These are phyloP conservation scores for Poeciliopsis occidentalis DNA, from an alignment of 2,113 vertebrate species.

Conservation along the genomic window DNA sequence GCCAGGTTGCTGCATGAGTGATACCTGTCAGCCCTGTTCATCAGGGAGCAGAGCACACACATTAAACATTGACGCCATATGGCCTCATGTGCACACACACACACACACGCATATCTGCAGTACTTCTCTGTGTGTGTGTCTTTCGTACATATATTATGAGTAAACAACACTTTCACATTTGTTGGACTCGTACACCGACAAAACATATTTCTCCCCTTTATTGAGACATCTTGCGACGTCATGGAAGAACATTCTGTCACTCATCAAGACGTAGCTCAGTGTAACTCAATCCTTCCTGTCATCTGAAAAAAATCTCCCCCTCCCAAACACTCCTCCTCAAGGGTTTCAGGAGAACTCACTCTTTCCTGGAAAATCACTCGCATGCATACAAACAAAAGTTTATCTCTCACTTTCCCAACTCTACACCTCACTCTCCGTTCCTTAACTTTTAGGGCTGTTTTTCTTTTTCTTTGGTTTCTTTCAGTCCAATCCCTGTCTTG, in stretches of 20 bases:
- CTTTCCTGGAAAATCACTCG: conserved; percentile 63
- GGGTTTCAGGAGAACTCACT: conserved; percentile 61
- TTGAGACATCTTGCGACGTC: conserved; percentile 57
- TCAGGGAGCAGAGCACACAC: conserved; percentile 67
- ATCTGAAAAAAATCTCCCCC: conserved; percentile 63
- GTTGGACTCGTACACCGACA: conserved; percentile 49
- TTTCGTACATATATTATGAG: conserved; percentile 39
- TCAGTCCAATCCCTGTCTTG: conserved; percentile 58
- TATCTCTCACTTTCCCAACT: conserved; percentile 41
- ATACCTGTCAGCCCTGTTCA: conserved; percentile 88
- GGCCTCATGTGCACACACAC: conserved; percentile 23
- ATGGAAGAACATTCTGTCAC: conserved; percentile 72
- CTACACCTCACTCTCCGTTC: conserved; percentile 52
- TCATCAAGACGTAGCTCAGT: conserved; percentile 67
- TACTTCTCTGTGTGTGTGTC: not conserved
- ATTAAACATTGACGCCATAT: conserved; percentile 69
- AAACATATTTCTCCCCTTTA: conserved; percentile 47
- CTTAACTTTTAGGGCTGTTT: not conserved
- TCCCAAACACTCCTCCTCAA: conserved; percentile 58
- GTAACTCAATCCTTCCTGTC: conserved; percentile 73
- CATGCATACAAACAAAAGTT: conserved; percentile 29
- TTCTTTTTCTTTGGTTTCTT: conserved; percentile 52
- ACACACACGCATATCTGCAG: conserved; percentile 6
- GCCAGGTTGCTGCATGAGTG: conserved; percentile 87
- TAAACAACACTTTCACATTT: conserved; percentile 50